phyloP scores from a whole-genome alignment of 2,888 invertebrate genomes.

The Agonopterix arenella region DNA sequence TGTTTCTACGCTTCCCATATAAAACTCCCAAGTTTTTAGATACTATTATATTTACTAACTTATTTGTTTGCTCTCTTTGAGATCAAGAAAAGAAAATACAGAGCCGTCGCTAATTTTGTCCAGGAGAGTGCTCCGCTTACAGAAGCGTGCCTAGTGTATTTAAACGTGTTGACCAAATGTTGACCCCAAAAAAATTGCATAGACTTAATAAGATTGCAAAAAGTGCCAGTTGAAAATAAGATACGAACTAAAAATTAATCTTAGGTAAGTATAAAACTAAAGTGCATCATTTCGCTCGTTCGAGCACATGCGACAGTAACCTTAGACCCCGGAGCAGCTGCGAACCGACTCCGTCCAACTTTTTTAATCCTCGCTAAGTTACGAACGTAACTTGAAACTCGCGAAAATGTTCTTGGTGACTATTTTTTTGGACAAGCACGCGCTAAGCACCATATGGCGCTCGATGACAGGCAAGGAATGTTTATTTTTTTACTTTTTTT shows the following conservation, averaged over 20 bases:
- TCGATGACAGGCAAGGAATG: conserved; percentile 29
- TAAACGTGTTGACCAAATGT: too few relatives aligned
- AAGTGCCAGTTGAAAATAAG: too few relatives aligned
- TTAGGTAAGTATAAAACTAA: not conserved
- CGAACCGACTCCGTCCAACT: conserved; percentile 32
- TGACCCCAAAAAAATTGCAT: too few relatives aligned
- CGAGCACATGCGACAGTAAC: conserved; percentile 55
- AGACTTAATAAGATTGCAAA: too few relatives aligned
- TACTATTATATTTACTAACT: too few relatives aligned
- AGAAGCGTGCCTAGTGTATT: too few relatives aligned
- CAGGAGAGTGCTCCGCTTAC: too few relatives aligned
- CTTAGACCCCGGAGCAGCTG: conserved; percentile 63
- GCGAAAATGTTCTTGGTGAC: conserved; percentile 51
- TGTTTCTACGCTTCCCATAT: too few relatives aligned
- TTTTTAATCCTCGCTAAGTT: conserved; percentile 41
- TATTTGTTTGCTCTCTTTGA: too few relatives aligned
- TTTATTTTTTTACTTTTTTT: conserved; percentile 15
- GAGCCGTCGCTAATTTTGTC: too few relatives aligned
- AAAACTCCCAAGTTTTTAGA: too few relatives aligned
- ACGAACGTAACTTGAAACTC: conserved; percentile 51
- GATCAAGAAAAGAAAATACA: too few relatives aligned
- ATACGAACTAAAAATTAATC: not conserved
- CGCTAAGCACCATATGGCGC: conserved; percentile 67
- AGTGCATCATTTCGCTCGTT: not conserved
- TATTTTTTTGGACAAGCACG: conserved; percentile 53